phyloP scores from a whole-genome alignment of 2,797 vertebrate species.

The Ceryle rudis region DNA sequence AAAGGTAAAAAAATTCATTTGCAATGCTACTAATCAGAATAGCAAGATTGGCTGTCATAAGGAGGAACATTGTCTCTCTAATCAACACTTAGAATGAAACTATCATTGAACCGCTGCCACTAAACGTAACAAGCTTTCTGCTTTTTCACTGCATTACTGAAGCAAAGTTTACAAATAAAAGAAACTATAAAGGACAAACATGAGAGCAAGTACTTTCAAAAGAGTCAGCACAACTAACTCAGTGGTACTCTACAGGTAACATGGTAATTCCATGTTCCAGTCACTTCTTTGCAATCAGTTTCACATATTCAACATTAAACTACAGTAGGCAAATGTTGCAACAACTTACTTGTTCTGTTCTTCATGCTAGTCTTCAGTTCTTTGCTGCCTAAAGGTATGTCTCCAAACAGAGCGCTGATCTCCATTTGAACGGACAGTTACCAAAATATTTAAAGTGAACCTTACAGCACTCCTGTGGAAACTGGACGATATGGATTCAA shows the following conservation, averaged over 20 bases:
- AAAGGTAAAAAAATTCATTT: neutral
- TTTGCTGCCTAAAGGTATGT: neutral
- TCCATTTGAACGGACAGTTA: neutral
- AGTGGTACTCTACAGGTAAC: neutral
- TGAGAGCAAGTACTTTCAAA: neutral
- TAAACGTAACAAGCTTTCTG: neutral
- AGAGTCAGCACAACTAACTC: neutral
- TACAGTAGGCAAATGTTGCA: neutral
- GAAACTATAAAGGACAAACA: neutral
- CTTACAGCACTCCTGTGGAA: neutral
- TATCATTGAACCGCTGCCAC: neutral
- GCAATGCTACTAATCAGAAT: neutral
- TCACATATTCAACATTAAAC: neutral
- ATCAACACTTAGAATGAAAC: neutral
- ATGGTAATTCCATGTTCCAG: neutral
- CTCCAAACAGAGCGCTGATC: neutral
- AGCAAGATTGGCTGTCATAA: neutral
- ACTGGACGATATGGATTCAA: neutral
- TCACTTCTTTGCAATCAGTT: neutral
- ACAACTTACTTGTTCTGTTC: neutral
- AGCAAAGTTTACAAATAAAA: neutral
- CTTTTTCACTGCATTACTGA: neutral
- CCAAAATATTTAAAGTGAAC: neutral
- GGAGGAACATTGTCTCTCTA: neutral
- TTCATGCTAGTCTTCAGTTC: neutral